Percentiles rank a stretch among this genome's conserved stretches.
These are phyloP conservation scores for Andrena chrysosceles DNA, from an alignment of 2,888 invertebrate species.

Conservation along the genomic window DNA sequence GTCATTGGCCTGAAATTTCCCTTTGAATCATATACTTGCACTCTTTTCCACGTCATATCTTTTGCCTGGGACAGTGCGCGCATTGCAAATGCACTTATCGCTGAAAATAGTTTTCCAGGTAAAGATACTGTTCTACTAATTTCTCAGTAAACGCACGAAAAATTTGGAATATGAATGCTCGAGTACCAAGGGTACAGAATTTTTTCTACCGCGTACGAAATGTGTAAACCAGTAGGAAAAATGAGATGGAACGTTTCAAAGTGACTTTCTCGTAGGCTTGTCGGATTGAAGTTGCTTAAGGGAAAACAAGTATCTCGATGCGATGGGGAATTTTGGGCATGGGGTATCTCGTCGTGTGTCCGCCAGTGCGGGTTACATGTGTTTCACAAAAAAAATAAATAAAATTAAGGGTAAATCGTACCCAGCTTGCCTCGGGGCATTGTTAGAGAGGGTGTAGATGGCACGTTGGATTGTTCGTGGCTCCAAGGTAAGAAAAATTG, in stretches of 20 bases:
- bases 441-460: conserved; percentile 81
- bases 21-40: background rate
- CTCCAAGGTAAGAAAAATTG: conserved; percentile 83
- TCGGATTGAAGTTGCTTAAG: background rate
- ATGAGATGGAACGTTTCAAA: too few species aligned
- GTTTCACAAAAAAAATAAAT: conserved; percentile 53
- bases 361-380: conserved; percentile 1
- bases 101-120: background rate
- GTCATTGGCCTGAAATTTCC: background rate
- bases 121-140: background rate
- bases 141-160: background rate
- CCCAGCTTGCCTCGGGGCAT: conserved; percentile 82
- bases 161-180: background rate
- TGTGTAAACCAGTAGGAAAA: too few species aligned
- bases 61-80: conserved; percentile 59
- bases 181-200: background rate
- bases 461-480: conserved; percentile 80
- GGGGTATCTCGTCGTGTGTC: conserved; percentile 5
- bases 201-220: background rate
- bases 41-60: background rate
- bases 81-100: conserved; percentile 41
- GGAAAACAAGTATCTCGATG: background rate
- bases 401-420: conserved; percentile 79
- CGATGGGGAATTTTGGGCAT: conserved; percentile 40
- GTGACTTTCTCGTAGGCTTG: too few species aligned